Evolutionary conservation across 30 jellyfish, hydroid and myxozoan genomes (phyloP).

Genomic region (Aurelia coerulea): DNA sequence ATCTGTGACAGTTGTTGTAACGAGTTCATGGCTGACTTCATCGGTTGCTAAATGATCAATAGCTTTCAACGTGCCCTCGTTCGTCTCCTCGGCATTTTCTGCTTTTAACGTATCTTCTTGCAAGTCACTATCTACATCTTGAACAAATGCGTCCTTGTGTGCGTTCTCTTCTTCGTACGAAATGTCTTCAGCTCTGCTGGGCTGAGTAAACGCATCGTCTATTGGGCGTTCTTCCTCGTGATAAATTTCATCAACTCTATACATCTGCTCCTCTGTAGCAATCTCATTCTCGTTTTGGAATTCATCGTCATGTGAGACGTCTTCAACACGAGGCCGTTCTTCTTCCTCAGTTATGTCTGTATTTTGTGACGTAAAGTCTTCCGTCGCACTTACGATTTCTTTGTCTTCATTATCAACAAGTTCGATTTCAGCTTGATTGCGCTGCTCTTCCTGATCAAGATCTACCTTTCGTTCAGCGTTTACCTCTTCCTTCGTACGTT

Average conservation of each 20-base stretch:
- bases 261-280: not conserved
- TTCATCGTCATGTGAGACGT: not conserved
- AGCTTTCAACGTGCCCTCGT: not conserved
- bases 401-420: not conserved
- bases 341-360: not conserved
- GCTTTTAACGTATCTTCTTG: not conserved
- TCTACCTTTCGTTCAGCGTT: too few relatives aligned
- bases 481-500: too few relatives aligned
- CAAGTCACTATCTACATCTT: too few relatives aligned
- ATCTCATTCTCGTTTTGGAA: not conserved
- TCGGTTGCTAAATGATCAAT: not conserved
- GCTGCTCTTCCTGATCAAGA: too few relatives aligned
- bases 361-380: not conserved
- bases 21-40: too few relatives aligned
- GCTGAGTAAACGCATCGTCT: too few relatives aligned
- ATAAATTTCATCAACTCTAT: not conserved
- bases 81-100: not conserved
- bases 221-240: too few relatives aligned
- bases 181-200: too few relatives aligned
- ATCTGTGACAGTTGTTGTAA: not conserved
- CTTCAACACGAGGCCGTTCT: constrained; percentile 8
- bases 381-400: not conserved
- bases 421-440: too few relatives aligned
- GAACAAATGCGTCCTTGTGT: too few relatives aligned
- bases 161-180: too few relatives aligned